Percentiles rank a stretch among this genome's conserved stretches.
Evolutionary conservation across 2,888 invertebrate species (phyloP).

Genomic region (Dusona sp.): DNA sequence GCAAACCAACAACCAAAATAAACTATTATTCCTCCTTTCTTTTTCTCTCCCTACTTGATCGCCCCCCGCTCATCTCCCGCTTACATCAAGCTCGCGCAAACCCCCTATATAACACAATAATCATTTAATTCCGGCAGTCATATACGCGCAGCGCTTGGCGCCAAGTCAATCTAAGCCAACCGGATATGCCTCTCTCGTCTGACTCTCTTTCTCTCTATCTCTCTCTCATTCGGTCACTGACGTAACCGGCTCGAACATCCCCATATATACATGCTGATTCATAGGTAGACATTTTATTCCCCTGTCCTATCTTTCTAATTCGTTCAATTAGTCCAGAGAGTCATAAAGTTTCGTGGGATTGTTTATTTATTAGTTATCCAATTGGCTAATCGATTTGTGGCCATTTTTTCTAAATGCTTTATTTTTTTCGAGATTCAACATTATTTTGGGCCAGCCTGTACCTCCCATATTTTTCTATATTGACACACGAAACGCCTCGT

Average conservation of each 20-base stretch:
- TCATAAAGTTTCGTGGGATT: no score
- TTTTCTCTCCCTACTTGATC: conserved; percentile 24
- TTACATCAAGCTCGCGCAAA: conserved; percentile 61
- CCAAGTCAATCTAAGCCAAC: conserved; percentile 84
- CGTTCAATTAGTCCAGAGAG: no score
- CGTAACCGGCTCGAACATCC: conserved; percentile 74
- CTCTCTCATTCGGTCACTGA: conserved; percentile 75
- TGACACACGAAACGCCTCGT: background rate
- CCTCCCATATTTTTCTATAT: background rate
- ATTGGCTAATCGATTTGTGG: no score
- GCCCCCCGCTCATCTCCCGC: background rate
- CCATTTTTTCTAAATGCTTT: no score
- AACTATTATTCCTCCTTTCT: conserved; percentile 18
- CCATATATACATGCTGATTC: conserved; percentile 20
- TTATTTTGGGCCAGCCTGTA: conserved; percentile 52
- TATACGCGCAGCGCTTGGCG: conserved; percentile 83
- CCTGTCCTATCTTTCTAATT: background rate
- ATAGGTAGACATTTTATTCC: background rate
- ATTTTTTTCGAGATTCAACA: background rate
- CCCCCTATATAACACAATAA: conserved; percentile 82
- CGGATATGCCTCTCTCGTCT: conserved; percentile 83
- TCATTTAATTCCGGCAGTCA: conserved; percentile 84
- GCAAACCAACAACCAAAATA: conserved; percentile 1
- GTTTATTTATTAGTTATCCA: no score
- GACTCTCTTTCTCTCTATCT: conserved; percentile 37